Base-by-base conservation (phyloP, 2,888 invertebrate species). In the Pristionchus maxplancki region DNA sequence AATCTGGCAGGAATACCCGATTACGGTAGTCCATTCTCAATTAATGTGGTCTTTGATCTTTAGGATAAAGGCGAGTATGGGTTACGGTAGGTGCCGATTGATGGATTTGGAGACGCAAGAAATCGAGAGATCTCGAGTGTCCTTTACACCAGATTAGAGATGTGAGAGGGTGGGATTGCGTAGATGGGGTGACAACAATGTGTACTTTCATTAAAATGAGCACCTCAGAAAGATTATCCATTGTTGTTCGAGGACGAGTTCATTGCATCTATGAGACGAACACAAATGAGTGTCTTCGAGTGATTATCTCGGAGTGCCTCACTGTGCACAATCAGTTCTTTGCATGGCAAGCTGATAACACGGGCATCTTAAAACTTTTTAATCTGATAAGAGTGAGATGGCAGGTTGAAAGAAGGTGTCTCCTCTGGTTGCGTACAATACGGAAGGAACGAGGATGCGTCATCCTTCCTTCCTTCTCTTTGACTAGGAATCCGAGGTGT, bases 1-100 rank as follows among this genome's bases (percentile, higher is more conserved):
- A 81, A 50, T 81, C 48, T 81, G 81, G 44, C n/a, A 24, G n/a
- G 50, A 48, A 81, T 48, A 81, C 81, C 20, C 28, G 44, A 81
- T 81, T 50, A 83, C 53, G 82, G 53, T 34, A 53, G 53, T 37
- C 53, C 20, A 53, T 34, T 40, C 37, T 13, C 53, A 50, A 17
- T 34, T 24, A 50, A 34, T 83, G 31, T 83, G 53, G 53, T 37
- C 50, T 83, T 44, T 48, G 81, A 81, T 48, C 81, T 28, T 31
- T 13, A 20, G 53, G 53, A 34, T 44, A 53, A 44, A 37, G 82
- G 17, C 15, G 78, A 78, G 78, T n/a, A n/a, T 15, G 44, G 40
- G 44, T 31, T 83, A 83, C 82, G 82, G 82, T 83, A 83, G 1
- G 37, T 13, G 53, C 28, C 15, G 53, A 53, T 17, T 34, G 82